Evolutionary conservation across 23 tunicate genomes (phyloP), one percentile per base, ranked within the genome.

Genomic region (Styela clava): DNA sequence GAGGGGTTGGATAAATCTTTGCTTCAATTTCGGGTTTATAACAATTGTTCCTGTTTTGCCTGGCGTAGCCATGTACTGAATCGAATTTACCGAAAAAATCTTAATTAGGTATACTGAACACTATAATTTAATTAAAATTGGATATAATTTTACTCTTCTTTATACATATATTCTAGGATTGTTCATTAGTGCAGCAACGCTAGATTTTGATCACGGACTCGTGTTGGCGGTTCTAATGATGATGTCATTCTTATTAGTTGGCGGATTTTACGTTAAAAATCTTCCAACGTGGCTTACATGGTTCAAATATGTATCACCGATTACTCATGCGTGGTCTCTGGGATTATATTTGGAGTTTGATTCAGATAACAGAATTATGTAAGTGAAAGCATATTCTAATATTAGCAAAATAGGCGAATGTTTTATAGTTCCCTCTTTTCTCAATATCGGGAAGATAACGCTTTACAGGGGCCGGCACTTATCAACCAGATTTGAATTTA

Each of bases 161-260:
- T n/a, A n/a, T n/a, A n/a, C n/a, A n/a, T 44, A 44, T 44, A 44
- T 44, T 44, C 0, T 79, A 91, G 97, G 97, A 51, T 63, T 91
- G 35, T 91, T 91, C 74, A 81, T 91, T n/a, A 83, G 91, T 74
- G 86, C 97, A 7, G 91, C 91, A 5, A 91, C 97, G 35, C 83
- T 86, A 88, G 97, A 91, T 37, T 91, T 86, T 63, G 97, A 91
- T 24, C 97, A 91, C 83, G 91, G 87, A 5, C 68, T 91, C 65
- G 91, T 86, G 73, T 69, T 91, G 72, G 97, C 97, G 35, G 84
- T 91, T 23, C 68, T 91, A 37, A 52, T 91, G 30, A 91, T 91
- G 97, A 91, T 91, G 51, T 36, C 88, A 0, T 91, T 83, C 68
- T 74, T 91, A 91, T 63, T 91, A 3, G 85, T 91, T 61, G 97